phyloP scores from a whole-genome alignment of 2,888 invertebrate genomes.

The Tenthredo mesomela region DNA sequence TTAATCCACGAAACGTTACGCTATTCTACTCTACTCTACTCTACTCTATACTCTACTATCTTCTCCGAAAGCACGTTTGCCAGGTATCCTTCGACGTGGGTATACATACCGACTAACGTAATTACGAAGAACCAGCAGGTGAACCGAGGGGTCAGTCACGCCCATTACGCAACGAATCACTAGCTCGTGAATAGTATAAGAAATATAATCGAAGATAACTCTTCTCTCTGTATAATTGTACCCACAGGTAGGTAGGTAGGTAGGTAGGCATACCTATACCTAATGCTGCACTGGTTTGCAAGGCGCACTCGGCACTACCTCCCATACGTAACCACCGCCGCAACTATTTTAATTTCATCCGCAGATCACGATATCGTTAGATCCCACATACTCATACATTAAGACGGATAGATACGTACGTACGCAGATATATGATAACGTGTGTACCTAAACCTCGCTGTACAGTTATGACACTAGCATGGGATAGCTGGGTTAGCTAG shows the following conservation, averaged over 20 bases:
- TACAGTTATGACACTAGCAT: constrained; percentile 34
- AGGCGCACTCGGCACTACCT: not conserved
- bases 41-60: not conserved
- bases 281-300: not conserved
- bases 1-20: not conserved
- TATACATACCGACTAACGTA: not conserved
- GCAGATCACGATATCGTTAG: constrained; percentile 14
- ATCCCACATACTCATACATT: not conserved
- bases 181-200: not conserved
- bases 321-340: constrained; percentile 1
- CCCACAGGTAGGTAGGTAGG: not conserved
- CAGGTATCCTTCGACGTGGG: not conserved
- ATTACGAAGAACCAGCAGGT: constrained; percentile 24
- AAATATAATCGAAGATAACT: constrained; percentile 27
- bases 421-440: constrained; percentile 6
- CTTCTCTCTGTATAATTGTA: constrained; percentile 14
- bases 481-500: not conserved
- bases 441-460: constrained; percentile 1
- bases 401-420: not conserved
- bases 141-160: constrained; percentile 18
- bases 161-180: constrained; percentile 38
- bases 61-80: not conserved
- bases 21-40: not conserved
- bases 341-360: constrained; percentile 13
- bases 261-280: not conserved